Percentiles rank a stretch among this genome's conserved stretches.
These are phyloP conservation scores for Coenobita brevimanus DNA, from an alignment of 1,140 invertebrate species.

Conservation along the genomic window DNA sequence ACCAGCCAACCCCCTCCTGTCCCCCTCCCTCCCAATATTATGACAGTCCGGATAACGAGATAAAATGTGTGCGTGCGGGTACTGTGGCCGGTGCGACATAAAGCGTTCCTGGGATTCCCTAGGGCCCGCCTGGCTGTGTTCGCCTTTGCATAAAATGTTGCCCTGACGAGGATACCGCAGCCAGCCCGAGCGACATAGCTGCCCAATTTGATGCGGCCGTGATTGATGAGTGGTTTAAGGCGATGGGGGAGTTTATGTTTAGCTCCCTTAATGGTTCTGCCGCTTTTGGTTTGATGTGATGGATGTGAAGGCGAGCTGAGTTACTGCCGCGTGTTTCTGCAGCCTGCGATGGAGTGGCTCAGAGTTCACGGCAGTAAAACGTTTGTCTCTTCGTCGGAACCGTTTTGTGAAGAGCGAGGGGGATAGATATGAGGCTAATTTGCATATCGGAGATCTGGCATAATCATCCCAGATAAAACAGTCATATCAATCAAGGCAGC, in stretches of 20 bases:
- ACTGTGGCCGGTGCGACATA: background rate
- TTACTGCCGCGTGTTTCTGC: background rate
- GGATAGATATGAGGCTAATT: background rate
- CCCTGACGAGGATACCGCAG: background rate
- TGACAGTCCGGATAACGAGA: conserved; percentile 48
- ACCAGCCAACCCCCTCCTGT: no score
- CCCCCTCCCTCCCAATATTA: conserved; percentile 16
- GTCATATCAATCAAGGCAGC: conserved; percentile 33
- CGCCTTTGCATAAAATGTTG: conserved; percentile 12
- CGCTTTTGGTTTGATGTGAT: background rate
- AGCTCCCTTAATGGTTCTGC: background rate
- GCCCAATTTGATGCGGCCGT: background rate
- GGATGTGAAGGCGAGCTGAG: background rate
- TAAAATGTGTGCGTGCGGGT: background rate
- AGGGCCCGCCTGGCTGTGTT: background rate
- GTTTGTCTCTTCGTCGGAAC: background rate
- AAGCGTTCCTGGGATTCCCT: conserved; percentile 37
- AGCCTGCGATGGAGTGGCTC: background rate
- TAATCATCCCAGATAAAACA: conserved; percentile 24
- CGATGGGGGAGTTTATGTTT: background rate
- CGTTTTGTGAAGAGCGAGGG: background rate
- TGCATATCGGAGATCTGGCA: conserved; percentile 40
- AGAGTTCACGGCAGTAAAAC: background rate
- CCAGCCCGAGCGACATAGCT: background rate
- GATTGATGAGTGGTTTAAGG: background rate